Percentiles rank a stretch among this genome's conserved stretches.
Evolutionary conservation across 2,888 invertebrate genomes (phyloP).

Genomic region (Limnephilus marmoratus): DNA sequence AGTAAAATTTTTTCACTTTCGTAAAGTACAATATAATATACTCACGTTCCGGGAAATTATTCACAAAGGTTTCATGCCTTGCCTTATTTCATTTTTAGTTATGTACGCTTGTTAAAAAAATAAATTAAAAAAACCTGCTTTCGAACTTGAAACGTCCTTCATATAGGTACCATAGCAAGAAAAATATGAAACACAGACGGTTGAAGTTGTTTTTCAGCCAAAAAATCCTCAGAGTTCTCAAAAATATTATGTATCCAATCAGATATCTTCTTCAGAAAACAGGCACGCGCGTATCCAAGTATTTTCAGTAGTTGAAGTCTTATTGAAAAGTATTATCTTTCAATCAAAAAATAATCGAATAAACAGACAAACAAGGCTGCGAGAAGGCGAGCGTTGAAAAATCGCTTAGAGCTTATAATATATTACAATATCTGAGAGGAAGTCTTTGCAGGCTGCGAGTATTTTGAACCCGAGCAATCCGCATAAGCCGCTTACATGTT

Average conservation of each 20-base stretch:
- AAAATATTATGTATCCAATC: neutral
- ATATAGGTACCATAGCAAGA: neutral
- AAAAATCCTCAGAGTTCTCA: neutral
- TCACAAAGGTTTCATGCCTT: too few relatives aligned
- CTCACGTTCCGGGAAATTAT: too few relatives aligned
- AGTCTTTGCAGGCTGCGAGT: neutral
- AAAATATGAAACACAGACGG: neutral
- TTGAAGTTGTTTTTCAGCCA: neutral
- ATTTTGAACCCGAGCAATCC: slow-evolving; percentile 45
- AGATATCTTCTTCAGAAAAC: neutral
- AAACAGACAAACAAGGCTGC: neutral
- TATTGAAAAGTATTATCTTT: neutral
- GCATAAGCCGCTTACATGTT: slow-evolving; percentile 61
- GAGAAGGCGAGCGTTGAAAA: neutral
- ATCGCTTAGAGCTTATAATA: neutral
- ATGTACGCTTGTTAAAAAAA: neutral
- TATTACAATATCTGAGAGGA: neutral
- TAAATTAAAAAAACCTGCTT: neutral
- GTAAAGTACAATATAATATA: too few relatives aligned
- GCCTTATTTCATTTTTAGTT: too few relatives aligned
- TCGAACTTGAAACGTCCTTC: neutral
- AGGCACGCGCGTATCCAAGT: neutral
- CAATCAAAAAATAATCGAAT: neutral
- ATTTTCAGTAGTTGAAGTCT: neutral
- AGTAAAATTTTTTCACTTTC: too few relatives aligned